Percentiles rank a stretch among this genome's conserved stretches.
Conservation (phyloP, 2,797 vertebrate genomes). For the Cossypha polioptera region DNA sequence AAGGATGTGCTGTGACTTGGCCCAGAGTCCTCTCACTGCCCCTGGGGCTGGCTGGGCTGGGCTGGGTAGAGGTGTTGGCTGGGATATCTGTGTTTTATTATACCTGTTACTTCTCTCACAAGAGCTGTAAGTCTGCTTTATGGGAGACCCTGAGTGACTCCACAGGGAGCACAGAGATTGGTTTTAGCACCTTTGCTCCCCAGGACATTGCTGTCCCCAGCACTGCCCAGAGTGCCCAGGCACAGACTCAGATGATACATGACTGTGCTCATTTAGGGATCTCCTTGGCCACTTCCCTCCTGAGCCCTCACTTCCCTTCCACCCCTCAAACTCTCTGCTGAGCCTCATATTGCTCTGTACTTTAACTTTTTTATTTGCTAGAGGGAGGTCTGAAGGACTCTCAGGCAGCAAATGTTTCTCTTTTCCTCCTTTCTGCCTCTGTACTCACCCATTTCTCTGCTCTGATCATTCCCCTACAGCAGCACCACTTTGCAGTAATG, state of each 20-base stretch:
- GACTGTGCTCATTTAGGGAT: not conserved
- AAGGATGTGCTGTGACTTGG: accelerated
- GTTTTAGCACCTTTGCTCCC: slow-evolving; percentile 55
- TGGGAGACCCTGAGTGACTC: not conserved
- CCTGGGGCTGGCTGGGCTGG: not conserved
- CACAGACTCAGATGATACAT: not conserved
- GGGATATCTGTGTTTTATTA: not conserved
- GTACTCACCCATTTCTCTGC: not conserved
- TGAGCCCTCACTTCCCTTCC: no score
- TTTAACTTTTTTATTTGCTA: not conserved
- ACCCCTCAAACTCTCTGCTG: not conserved
- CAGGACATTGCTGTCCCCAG: not conserved
- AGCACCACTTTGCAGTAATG: accelerated
- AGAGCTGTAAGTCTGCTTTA: slow-evolving; percentile 41
- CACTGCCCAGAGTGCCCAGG: not conserved
- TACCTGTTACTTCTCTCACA: slow-evolving; percentile 7
- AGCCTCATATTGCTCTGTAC: not conserved
- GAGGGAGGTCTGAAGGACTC: not conserved
- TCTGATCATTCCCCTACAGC: not conserved
- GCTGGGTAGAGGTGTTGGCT: not conserved
- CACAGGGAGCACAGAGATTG: slow-evolving; percentile 14
- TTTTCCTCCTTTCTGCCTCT: not conserved
- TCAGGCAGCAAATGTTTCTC: not conserved
- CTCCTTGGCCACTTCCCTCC: not conserved
- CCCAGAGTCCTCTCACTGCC: accelerated